Evolutionary conservation across 2,888 invertebrate species (phyloP).

Genomic region (Alentia gelatinosa): DNA sequence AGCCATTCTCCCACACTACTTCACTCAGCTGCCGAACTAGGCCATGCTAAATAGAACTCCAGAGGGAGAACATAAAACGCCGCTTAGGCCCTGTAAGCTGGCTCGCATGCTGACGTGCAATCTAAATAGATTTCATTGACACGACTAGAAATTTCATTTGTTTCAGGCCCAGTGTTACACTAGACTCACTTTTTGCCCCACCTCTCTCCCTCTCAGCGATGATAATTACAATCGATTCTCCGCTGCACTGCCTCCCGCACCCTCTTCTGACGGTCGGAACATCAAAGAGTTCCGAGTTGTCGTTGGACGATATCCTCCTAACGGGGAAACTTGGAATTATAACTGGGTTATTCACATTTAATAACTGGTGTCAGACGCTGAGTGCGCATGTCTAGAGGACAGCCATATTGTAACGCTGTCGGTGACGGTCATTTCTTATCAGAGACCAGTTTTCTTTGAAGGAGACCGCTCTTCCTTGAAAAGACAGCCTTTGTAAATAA

Average conservation of each 20-base stretch:
- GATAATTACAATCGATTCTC: constrained; percentile 36
- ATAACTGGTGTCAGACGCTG: neutral
- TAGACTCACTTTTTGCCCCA: neutral
- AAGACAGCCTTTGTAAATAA: neutral
- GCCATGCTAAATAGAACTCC: neutral
- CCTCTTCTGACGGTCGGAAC: neutral
- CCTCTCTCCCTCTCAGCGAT: neutral
- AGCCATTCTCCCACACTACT: neutral
- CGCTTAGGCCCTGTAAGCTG: neutral
- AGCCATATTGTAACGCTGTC: neutral
- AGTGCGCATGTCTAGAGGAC: neutral
- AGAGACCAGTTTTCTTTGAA: neutral
- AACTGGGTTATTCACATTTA: constrained; percentile 33
- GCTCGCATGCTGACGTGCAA: constrained; percentile 38
- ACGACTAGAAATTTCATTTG: constrained; percentile 8
- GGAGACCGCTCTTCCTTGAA: neutral
- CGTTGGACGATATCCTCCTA: neutral
- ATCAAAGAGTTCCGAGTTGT: neutral
- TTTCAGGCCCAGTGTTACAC: neutral
- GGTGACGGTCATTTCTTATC: neutral
- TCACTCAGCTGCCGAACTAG: neutral
- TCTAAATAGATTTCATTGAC: constrained; percentile 26
- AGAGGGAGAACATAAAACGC: neutral
- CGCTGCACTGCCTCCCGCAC: neutral
- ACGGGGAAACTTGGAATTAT: neutral